Evolutionary conservation across 2,797 vertebrate species (phyloP).

Genomic region (Margarornis squamiger): DNA sequence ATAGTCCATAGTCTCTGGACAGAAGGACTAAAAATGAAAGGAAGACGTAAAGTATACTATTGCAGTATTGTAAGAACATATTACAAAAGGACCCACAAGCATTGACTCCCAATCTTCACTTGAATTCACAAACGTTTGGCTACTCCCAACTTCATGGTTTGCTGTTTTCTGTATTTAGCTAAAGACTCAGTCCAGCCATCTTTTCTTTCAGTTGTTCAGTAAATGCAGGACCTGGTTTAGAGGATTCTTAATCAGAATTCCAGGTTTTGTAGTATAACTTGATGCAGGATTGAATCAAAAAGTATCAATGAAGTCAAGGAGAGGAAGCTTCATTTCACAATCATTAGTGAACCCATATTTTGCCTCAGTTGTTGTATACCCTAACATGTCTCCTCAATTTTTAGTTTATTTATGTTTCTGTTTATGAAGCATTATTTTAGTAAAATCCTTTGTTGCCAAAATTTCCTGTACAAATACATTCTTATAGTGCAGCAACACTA

Average conservation of each 20-base stretch:
- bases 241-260: neutral
- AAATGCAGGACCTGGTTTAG: neutral
- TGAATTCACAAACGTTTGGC: neutral
- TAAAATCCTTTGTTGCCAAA: neutral
- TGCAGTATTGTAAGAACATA: neutral
- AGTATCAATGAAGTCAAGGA: neutral
- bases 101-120: neutral
- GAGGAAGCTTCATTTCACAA: neutral
- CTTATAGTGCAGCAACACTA: neutral
- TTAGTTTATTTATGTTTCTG: neutral
- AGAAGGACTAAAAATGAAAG: neutral
- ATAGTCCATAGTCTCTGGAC: neutral
- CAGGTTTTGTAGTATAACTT: neutral
- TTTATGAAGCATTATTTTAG: neutral
- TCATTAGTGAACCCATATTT: neutral
- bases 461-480: neutral
- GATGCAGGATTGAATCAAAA: neutral
- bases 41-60: neutral
- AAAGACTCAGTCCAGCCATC: neutral
- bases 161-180: neutral
- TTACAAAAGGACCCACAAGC: neutral
- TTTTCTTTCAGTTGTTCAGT: neutral
- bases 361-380: neutral
- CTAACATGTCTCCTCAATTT: neutral
- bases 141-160: neutral